These are phyloP conservation scores for Periplaneta americana DNA, from an alignment of 1,140 invertebrate species.

Conservation along the genomic window DNA sequence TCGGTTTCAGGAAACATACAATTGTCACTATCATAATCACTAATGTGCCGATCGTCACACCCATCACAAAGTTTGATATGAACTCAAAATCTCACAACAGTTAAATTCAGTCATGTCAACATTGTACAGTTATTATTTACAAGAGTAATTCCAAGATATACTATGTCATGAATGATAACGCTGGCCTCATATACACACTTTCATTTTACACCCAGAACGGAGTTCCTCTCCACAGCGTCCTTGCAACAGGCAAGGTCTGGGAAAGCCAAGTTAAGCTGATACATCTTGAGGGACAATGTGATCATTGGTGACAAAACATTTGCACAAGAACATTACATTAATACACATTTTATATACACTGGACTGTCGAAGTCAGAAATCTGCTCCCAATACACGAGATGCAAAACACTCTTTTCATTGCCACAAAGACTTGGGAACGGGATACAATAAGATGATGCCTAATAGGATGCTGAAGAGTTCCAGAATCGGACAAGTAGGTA, in stretches of 20 bases:
- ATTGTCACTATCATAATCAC: neutral
- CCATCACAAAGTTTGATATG: neutral
- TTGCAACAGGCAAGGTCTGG: neutral
- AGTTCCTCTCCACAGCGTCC: neutral
- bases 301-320: neutral
- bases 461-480: neutral
- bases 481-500: neutral
- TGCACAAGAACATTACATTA: neutral
- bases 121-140: neutral
- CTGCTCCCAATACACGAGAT: neutral
- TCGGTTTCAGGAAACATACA: neutral
- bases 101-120: conserved; percentile 1
- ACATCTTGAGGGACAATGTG: neutral
- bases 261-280: neutral
- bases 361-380: neutral
- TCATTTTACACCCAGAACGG: neutral
- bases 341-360: conserved; percentile 1
- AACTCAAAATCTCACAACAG: conserved; percentile 1
- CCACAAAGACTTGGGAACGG: neutral
- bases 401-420: neutral
- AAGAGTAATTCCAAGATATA: neutral
- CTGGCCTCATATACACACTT: neutral
- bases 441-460: too few species aligned
- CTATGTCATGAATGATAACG: neutral
- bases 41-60: neutral